phyloP scores from a whole-genome alignment of 2,113 vertebrate species.

The Anser cygnoides region DNA sequence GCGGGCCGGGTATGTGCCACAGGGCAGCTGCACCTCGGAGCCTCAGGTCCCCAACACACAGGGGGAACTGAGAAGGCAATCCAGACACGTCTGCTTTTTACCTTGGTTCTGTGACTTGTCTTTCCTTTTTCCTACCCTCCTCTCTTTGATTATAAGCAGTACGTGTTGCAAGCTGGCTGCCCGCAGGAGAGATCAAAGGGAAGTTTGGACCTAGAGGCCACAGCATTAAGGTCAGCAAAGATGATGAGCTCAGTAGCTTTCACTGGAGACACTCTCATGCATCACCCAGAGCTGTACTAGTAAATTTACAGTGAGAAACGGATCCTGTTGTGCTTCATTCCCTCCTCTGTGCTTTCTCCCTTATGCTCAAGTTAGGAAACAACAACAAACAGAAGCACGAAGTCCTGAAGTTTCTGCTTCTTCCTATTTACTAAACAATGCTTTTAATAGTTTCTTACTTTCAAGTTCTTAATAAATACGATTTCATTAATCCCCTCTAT shows the following conservation, averaged over 20 bases:
- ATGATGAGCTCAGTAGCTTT: background rate
- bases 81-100: rapidly evolving
- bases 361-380: background rate
- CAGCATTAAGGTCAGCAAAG: rapidly evolving
- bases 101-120: background rate
- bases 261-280: background rate
- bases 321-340: background rate
- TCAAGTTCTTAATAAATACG: background rate
- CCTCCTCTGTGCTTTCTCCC: background rate
- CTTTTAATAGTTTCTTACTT: background rate
- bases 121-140: background rate
- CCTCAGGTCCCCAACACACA: rapidly evolving
- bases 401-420: background rate
- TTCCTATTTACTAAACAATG: background rate
- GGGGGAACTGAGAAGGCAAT: background rate
- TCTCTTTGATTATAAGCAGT: background rate
- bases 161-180: rapidly evolving
- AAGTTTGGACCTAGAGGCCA: background rate
- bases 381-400: background rate
- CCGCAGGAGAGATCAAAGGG: background rate
- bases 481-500: background rate
- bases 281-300: rapidly evolving
- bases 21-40: background rate
- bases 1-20: background rate
- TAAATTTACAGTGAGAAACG: background rate